Conservation (phyloP, 2,797 vertebrate genomes). For the Sternotherus odoratus region DNA sequence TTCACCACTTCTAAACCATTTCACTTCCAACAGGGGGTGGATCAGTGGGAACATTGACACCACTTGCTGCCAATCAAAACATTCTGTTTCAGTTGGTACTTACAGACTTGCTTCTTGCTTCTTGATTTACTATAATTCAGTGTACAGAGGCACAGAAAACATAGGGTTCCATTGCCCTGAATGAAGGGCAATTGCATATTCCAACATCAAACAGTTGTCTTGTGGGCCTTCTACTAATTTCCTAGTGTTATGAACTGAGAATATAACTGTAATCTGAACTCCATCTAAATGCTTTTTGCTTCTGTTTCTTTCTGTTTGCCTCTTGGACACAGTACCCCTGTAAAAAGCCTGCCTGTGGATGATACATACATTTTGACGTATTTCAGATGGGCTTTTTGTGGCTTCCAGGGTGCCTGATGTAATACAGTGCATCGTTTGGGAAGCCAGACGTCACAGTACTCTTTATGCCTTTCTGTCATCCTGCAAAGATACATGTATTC, state of each 20-base stretch:
- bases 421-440: not conserved
- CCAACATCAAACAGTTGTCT: not conserved
- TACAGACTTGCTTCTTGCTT: not conserved
- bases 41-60: not conserved
- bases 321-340: not conserved
- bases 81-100: not conserved
- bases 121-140: not conserved
- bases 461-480: not conserved
- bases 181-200: not conserved
- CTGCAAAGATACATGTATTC: not conserved
- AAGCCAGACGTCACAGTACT: not conserved
- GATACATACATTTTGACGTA: not conserved
- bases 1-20: not conserved
- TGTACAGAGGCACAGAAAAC: not conserved
- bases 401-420: not conserved
- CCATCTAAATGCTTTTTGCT: not conserved
- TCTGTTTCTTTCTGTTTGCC: not conserved
- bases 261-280: conserved; percentile 1
- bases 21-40: not conserved
- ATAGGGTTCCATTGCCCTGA: not conserved
- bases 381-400: not conserved
- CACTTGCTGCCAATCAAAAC: not conserved
- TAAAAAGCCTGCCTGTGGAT: not conserved
- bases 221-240: not conserved
- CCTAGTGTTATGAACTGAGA: not conserved